Base-by-base conservation (phyloP, 1,140 invertebrate species). In the Saccostrea echinata region DNA sequence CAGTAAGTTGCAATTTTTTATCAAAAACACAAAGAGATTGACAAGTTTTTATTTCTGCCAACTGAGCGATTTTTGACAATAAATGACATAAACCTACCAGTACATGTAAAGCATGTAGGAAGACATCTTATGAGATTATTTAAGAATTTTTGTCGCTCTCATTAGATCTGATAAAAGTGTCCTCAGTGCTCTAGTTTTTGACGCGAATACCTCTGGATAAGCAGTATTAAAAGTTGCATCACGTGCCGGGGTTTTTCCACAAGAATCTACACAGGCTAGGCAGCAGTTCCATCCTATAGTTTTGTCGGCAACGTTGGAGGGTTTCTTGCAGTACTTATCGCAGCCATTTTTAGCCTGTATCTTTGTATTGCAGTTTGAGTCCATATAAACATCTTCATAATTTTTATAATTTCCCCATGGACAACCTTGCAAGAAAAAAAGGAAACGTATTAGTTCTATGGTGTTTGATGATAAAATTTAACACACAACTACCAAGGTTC, bases 401-500 rank as follows among this genome's bases (percentile, higher is more conserved):
- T 76, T 76, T 24, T 9, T 12, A 76, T 76, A 76, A 18, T 76
- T 76, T 13, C 68, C 68, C 68, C 68, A 76, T 16, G 68, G 68
- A 76, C 68, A 76, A 76, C 24, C 68, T 76, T 16, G 11, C 11
- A 76, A 76, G 24, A 33, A 30, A 76, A 21, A 18, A 61, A 16
- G 18, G 18, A 61, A 61, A 21, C 0, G 0, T 57, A 43, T 8
- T 43, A 8, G 43, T 43, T n/a, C n/a, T n/a, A n/a, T 43, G 43
- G 43, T 3, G 35, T 8, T 43, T 43, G 43, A 43, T 6, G 6
- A 43, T 6, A 43, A 43, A n/a, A n/a, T n/a, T n/a, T n/a, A n/a
- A n/a, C n/a, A n/a, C n/a, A n/a, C n/a, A n/a, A n/a, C n/a, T n/a
- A n/a, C n/a, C n/a, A n/a, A n/a, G n/a, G n/a, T n/a, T n/a, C n/a